Base-by-base conservation (phyloP, 2,888 invertebrate species). In the Itoplectis maculator region DNA sequence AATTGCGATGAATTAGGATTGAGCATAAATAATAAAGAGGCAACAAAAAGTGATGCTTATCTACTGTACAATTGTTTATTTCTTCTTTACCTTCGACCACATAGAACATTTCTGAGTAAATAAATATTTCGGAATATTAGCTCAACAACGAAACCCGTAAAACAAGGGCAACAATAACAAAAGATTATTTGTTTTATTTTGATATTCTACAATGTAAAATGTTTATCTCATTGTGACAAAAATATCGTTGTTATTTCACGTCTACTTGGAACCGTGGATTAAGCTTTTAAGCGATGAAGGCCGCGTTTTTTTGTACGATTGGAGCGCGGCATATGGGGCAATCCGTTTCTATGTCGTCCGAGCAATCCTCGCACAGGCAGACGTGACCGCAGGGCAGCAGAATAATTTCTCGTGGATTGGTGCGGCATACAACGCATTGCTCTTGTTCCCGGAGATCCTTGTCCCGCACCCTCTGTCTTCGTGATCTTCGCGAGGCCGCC, bases 381-480 rank as follows among this genome's bases (percentile, higher is more conserved):
- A 98, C 96, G 92, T 98, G 98, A 0, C 98, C 98, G 92, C 98
- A 98, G 0, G 98, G 97, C 82, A 98, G 93, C 73, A 98, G 93
- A 87, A 98, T 96, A 51, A 97, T 96, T 95, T 98, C 97, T 88
- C 97, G 96, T 0, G 97, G 97, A 93, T 97, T 97, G 78, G 95
- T 95, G 47, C 96, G 94, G 92, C 98, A 98, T n/a, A 98, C 96
- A 23, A 98, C 96, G 90, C 98, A 98, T 9, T 96, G 93, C 88
- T 96, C 96, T 91, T 94, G 94, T 37, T 94, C 95, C 83, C 85
- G 91, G 20, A 96, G 93, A 91, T 96, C 94, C 72, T 93, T 94
- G 86, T 95, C 95, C 9, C 96, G 93, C 0, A 95, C 95, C 84
- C 94, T 94, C 75, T 95, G 95, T 51, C 97, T 93, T 47, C 97